A percentile compares a stretch with the other conserved stretches of the same genome.
These are phyloP conservation scores for Atractosteus spatula DNA, from an alignment of 2,113 vertebrate genomes.

Conservation along the genomic window DNA sequence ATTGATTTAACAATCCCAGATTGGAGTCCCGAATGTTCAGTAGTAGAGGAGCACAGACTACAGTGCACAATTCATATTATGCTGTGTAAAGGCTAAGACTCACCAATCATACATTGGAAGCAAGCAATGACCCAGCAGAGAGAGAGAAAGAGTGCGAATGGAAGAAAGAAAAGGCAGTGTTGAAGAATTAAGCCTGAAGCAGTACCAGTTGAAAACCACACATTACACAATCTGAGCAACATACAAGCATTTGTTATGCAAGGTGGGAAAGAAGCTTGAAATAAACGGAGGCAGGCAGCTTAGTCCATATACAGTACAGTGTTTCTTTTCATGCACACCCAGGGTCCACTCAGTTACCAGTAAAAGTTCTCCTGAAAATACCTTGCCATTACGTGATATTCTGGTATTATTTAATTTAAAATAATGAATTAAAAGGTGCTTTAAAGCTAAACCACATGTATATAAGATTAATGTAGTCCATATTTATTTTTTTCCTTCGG, in stretches of 20 bases:
- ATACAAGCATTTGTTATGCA: conserved; percentile 55
- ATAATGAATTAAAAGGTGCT: too few species aligned
- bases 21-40: neutral
- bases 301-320: neutral
- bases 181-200: conserved; percentile 66
- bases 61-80: conserved; percentile 8
- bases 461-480: too few species aligned
- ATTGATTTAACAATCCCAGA: too few species aligned
- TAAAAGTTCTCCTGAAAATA: too few species aligned
- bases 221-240: conserved; percentile 32
- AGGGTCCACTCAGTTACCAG: neutral
- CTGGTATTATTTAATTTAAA: too few species aligned
- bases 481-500: too few species aligned
- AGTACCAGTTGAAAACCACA: conserved; percentile 23
- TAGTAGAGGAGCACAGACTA: neutral
- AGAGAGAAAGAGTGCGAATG: conserved; percentile 68
- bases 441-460: too few species aligned
- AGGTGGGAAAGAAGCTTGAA: conserved; percentile 25
- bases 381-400: too few species aligned
- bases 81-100: conserved; percentile 65
- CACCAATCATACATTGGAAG: conserved; percentile 93
- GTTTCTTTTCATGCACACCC: neutral
- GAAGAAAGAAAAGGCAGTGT: conserved; percentile 75
- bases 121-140: conserved; percentile 86
- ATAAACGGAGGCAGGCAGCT: conserved; percentile 27